Evolutionary conservation across 2,113 vertebrate genomes (phyloP).

Genomic region (Bubalus kerabau): DNA sequence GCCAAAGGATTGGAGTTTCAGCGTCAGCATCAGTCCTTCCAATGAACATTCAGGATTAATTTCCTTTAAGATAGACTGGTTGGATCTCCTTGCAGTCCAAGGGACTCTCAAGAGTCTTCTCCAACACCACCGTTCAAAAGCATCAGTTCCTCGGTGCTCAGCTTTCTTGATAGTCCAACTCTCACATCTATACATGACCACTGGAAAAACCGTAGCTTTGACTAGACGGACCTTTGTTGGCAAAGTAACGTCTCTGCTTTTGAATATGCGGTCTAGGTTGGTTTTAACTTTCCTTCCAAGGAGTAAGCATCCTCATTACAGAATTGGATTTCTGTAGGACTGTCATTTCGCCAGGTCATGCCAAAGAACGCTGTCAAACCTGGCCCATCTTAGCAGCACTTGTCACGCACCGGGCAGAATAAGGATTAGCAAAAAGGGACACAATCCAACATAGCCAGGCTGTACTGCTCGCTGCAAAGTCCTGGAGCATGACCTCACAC

Average conservation of each 20-base stretch:
- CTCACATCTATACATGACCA: neutral
- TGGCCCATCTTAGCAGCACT: neutral
- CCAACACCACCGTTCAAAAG: neutral
- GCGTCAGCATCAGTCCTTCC: neutral
- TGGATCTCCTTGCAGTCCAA: neutral
- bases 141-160: neutral
- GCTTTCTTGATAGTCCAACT: neutral
- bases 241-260: neutral
- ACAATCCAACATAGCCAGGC: fast-evolving
- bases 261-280: neutral
- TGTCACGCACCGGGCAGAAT: fast-evolving
- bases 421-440: neutral
- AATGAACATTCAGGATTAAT: neutral
- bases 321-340: neutral
- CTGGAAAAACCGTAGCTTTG: neutral
- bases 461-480: neutral
- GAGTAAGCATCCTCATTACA: neutral
- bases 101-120: neutral
- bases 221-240: neutral
- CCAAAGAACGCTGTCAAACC: neutral
- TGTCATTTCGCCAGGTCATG: neutral
- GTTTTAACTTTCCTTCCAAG: neutral
- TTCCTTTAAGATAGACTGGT: neutral
- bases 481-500: neutral
- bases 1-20: neutral